A percentile compares a stretch with the other conserved stretches of the same genome.
phyloP scores from a whole-genome alignment of 2,797 vertebrate species.

The Pantherophis alleghaniensis region DNA sequence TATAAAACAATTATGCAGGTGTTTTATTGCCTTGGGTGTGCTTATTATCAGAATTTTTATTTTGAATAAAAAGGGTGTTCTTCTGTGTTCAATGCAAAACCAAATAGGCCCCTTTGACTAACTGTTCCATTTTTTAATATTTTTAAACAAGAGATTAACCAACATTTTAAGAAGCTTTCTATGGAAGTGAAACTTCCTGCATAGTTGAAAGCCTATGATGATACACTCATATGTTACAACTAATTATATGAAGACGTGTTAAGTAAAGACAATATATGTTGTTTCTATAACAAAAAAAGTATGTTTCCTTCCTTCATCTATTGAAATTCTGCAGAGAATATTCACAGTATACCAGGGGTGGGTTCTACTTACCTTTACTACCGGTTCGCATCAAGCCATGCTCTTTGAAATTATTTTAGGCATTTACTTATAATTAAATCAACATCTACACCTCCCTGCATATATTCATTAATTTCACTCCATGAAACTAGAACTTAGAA shows the following conservation, averaged over 20 bases:
- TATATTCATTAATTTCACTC: no score
- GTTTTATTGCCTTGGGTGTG: background rate
- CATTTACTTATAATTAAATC: no score
- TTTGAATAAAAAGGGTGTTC: fast-evolving
- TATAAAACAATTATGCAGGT: background rate
- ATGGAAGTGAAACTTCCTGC: background rate
- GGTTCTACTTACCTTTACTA: no score
- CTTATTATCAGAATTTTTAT: background rate
- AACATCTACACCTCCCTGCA: no score
- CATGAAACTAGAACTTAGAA: no score
- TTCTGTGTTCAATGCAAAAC: background rate
- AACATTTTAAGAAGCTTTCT: background rate
- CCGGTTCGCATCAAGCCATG: no score
- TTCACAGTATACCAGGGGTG: background rate
- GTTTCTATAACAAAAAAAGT: slow-evolving; percentile 39
- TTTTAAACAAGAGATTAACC: background rate
- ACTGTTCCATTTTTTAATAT: background rate
- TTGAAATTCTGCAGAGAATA: slow-evolving; percentile 28
- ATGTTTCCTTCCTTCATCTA: slow-evolving; percentile 19
- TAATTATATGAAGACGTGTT: slow-evolving; percentile 10
- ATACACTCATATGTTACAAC: background rate
- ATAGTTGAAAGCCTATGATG: background rate
- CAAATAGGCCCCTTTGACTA: background rate
- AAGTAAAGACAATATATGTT: slow-evolving; percentile 41
- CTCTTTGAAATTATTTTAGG: no score